phyloP scores from a whole-genome alignment of 2,113 vertebrate species.

The Pterocles burchelli region DNA sequence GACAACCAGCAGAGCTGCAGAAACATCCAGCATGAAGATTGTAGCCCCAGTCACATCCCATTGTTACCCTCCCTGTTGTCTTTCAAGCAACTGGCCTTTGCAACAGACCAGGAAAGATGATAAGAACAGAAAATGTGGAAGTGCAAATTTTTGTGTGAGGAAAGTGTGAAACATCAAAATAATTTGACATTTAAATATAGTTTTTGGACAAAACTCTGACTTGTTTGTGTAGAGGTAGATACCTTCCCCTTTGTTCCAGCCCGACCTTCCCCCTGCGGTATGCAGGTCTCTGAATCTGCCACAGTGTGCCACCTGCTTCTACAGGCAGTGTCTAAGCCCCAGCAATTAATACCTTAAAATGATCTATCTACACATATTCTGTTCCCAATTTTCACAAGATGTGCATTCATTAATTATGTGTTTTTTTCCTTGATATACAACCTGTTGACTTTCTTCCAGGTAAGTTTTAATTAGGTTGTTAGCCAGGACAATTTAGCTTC shows the following conservation, averaged over 20 bases:
- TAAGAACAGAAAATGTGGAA: neutral
- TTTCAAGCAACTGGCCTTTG: neutral
- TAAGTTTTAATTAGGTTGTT: conserved; percentile 55
- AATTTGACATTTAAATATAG: neutral
- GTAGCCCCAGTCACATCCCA: neutral
- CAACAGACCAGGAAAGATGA: neutral
- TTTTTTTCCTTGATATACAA: conserved; percentile 28
- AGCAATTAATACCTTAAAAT: neutral
- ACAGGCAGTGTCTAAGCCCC: neutral
- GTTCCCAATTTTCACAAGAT: neutral
- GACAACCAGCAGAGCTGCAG: neutral
- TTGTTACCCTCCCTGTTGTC: neutral
- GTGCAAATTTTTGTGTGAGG: neutral
- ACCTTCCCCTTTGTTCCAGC: neutral
- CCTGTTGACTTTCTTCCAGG: conserved; percentile 59
- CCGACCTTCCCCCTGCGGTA: fast-evolving
- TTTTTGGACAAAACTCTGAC: neutral
- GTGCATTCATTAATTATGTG: neutral
- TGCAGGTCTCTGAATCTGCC: neutral
- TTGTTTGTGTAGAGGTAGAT: neutral
- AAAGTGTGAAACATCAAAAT: neutral
- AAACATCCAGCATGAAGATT: neutral
- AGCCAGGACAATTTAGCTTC: conserved; percentile 61
- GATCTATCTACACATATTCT: neutral
- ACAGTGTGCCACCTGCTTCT: neutral